Conservation (phyloP, 2,113 vertebrate genomes). For the Podiceps cristatus region DNA sequence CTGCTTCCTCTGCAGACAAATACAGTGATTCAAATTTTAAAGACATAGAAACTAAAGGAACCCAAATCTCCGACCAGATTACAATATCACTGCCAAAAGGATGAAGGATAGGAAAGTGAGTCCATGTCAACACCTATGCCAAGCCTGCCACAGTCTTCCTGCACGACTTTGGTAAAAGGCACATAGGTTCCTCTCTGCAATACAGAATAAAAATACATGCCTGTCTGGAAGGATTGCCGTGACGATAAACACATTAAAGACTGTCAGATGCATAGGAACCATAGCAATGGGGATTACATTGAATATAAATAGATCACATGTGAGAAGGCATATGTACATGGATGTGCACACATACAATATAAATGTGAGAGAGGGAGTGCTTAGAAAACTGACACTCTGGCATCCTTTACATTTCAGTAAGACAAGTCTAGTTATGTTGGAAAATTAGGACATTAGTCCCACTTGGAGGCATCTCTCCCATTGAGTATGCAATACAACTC, state of each 20-base stretch:
- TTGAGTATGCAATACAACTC: not conserved
- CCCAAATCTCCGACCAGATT: not conserved
- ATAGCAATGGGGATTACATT: not conserved
- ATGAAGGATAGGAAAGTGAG: not conserved
- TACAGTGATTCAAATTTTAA: not conserved
- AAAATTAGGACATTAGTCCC: not conserved
- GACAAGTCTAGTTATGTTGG: not conserved
- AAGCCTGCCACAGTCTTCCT: not conserved
- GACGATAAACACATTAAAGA: slow-evolving; percentile 10
- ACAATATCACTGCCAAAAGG: not conserved
- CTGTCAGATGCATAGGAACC: not conserved
- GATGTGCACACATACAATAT: not conserved
- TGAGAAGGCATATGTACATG: not conserved
- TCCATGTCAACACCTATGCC: not conserved
- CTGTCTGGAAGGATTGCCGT: not conserved
- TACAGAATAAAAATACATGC: not conserved
- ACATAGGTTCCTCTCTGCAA: not conserved
- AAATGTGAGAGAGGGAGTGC: not conserved
- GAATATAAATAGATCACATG: not conserved
- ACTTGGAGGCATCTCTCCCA: not conserved
- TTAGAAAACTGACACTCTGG: not conserved
- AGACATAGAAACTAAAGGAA: not conserved
- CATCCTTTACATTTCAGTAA: not conserved
- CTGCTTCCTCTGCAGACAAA: slow-evolving; percentile 3
- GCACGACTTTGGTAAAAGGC: not conserved